Evolutionary conservation across 2,113 vertebrate genomes (phyloP), one percentile per base, ranked within the genome.

Genomic region (Rhagologus leucostigma): DNA sequence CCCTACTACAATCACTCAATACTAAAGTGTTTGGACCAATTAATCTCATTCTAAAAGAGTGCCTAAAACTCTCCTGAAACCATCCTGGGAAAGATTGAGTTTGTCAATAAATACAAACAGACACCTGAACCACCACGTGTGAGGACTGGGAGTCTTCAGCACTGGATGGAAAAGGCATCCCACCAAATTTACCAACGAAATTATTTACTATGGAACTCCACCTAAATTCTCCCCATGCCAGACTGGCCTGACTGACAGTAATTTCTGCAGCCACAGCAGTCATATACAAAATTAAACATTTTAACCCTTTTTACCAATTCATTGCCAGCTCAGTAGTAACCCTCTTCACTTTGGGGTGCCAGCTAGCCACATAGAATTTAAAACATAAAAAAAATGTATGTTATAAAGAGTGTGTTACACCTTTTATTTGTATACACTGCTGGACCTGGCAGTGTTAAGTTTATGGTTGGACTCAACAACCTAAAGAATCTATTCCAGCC

Each of bases 1-100:
- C 16, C 20, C 21, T 3, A 1, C 64, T 32, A 1, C 13, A 1
- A 1, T 52, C 50, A 81, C 7, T 52, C 50, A n/a, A 3, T 3
- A 56, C 6, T 5, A 23, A 62, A 69, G 16, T 5, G 26, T 13
- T 39, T 16, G 27, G 18, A 56, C 5, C 5, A 60, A 23, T 35
- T 46, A 7, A 80, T 44, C 8, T 62, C 19, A 4, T 60, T 49
- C 9, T 86, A 47, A 69, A 56, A 4, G 10, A 22, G 20, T 26
- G 17, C 18, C 5, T 79, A 33, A 70, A 75, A 27, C 22, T 32
- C 13, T 46, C 19, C 44, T 73, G 52, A 41, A 85, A 11, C 14
- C 5, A 33, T 24, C 23, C 39, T 68, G 47, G 9, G 62, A 69
- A 27, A 63, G 15, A 1, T 1, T 42, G 32, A 4, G 0, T 60